phyloP scores from a whole-genome alignment of 92 coral and sea anemone genomes.

The Epizoanthus fatuus region DNA sequence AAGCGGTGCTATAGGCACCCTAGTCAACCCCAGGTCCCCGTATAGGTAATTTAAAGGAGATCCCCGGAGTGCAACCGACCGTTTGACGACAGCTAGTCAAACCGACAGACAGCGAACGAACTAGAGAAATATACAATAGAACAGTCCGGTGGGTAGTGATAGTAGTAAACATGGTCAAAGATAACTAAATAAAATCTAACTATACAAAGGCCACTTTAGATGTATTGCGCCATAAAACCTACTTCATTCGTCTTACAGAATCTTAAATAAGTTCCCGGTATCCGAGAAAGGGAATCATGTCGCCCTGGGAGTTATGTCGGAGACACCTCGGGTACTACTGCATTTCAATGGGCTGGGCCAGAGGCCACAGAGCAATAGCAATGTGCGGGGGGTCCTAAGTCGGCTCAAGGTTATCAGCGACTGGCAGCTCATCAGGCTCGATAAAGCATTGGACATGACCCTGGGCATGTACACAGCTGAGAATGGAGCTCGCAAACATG shows the following conservation, averaged over 20 bases:
- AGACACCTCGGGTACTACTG: slow-evolving; percentile 6
- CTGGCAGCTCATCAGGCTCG: slow-evolving; percentile 11
- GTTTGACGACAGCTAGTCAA: too few relatives aligned
- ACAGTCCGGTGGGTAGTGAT: background rate
- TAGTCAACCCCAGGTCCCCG: too few relatives aligned
- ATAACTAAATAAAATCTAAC: too few relatives aligned
- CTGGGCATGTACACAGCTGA: background rate
- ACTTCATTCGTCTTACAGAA: background rate
- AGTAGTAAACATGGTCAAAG: background rate
- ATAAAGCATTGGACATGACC: slow-evolving; percentile 16
- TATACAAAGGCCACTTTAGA: too few relatives aligned
- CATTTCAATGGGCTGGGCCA: slow-evolving; percentile 39
- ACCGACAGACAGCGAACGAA: too few relatives aligned
- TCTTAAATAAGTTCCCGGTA: slow-evolving; percentile 30
- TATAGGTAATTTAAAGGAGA: too few relatives aligned
- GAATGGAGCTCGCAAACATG: slow-evolving; percentile 29
- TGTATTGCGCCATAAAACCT: too few relatives aligned
- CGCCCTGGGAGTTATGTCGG: slow-evolving; percentile 35
- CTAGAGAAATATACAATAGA: too few relatives aligned
- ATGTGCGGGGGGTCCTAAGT: slow-evolving; percentile 14
- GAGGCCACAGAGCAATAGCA: slow-evolving; percentile 27
- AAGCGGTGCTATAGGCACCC: too few relatives aligned
- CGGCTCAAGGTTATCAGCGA: slow-evolving; percentile 11
- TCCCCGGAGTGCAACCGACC: too few relatives aligned
- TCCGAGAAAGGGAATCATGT: slow-evolving; percentile 20